These are phyloP conservation scores for Chaetura pelagica DNA, from an alignment of 2,113 vertebrate species.

Conservation along the genomic window DNA sequence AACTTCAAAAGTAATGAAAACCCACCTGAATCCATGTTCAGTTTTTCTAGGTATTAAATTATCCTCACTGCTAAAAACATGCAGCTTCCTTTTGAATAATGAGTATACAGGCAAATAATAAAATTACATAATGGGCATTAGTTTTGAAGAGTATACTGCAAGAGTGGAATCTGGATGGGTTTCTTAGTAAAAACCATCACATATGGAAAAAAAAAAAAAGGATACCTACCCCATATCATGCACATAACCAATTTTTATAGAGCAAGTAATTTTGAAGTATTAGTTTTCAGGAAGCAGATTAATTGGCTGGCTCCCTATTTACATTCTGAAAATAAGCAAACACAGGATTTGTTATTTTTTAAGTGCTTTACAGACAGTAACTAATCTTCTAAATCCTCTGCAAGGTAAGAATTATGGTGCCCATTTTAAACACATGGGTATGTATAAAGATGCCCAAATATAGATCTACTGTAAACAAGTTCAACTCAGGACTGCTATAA, in stretches of 20 bases:
- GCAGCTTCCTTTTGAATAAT: neutral
- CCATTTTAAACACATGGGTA: slow-evolving; percentile 33
- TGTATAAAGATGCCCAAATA: slow-evolving; percentile 56
- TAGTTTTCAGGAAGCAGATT: neutral
- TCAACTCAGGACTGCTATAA: slow-evolving; percentile 38
- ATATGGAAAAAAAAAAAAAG: neutral
- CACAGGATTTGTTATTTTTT: neutral
- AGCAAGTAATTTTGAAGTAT: neutral
- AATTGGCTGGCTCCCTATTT: neutral
- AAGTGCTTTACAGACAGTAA: slow-evolving; percentile 4
- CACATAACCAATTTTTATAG: neutral
- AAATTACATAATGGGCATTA: neutral
- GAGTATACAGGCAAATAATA: neutral
- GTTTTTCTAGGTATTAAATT: neutral
- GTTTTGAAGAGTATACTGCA: neutral
- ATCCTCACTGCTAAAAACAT: neutral
- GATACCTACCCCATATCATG: neutral
- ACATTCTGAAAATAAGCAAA: neutral
- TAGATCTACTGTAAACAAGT: slow-evolving; percentile 42
- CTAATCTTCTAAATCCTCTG: neutral
- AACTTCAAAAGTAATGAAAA: neutral
- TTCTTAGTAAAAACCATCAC: neutral
- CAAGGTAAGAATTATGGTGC: slow-evolving; percentile 36
- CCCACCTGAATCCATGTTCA: neutral
- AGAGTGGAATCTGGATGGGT: neutral